A percentile compares a stretch with the other conserved stretches of the same genome.
Conservation (phyloP, 2,888 invertebrate genomes). For the Argyresthia albistria region DNA sequence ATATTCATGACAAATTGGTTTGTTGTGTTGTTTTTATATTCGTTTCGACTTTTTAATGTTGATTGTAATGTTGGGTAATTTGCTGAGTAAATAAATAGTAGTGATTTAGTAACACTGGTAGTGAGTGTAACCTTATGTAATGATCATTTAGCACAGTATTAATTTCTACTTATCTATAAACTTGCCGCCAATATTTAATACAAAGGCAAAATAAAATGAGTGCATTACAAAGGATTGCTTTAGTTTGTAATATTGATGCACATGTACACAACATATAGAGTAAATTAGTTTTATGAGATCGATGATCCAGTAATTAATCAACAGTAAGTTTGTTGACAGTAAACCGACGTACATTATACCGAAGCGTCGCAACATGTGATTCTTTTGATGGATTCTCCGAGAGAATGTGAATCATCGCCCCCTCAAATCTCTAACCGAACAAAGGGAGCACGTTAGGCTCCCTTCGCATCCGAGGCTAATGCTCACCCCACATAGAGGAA, state of each 20-base stretch:
- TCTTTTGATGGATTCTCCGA: conserved; percentile 67
- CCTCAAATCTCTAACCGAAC: conserved; percentile 68
- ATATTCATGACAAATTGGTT: conserved; percentile 27
- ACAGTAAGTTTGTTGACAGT: conserved; percentile 42
- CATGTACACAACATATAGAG: no score
- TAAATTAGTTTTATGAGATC: no score
- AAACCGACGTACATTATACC: conserved; percentile 54
- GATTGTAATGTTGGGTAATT: conserved; percentile 1
- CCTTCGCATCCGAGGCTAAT: conserved; percentile 60
- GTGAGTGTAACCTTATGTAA: no score
- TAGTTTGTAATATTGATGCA: no score
- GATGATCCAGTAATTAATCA: no score
- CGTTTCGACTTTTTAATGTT: conserved; percentile 5
- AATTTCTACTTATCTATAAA: no score
- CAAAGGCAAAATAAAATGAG: no score
- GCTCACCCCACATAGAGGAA: conserved; percentile 64
- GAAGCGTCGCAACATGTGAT: conserved; percentile 42
- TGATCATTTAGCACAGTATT: no score
- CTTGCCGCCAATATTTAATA: no score
- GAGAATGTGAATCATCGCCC: conserved; percentile 64
- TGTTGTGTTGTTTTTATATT: conserved; percentile 10
- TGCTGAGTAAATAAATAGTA: not conserved
- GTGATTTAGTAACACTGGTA: no score
- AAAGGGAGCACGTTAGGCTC: conserved; percentile 66
- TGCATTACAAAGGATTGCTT: no score